Evolutionary conservation across 1,140 invertebrate species (phyloP).

Genomic region (Scaptomyza hsui): DNA sequence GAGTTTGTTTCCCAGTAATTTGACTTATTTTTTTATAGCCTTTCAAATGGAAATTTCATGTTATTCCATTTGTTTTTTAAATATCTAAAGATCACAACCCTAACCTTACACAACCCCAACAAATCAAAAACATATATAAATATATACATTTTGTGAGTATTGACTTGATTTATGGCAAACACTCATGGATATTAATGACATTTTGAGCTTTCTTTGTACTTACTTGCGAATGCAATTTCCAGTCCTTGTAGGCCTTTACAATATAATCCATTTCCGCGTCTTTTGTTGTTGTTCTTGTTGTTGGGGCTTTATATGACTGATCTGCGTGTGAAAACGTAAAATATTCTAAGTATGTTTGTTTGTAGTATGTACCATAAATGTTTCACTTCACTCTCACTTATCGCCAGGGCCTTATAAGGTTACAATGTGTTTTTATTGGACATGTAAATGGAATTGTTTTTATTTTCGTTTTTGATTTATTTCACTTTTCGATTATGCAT

Average conservation of each 20-base stretch:
- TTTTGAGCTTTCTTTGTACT: conserved; percentile 20
- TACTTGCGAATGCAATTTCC: conserved; percentile 83
- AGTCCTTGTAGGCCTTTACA: conserved; percentile 83
- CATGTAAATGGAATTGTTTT: conserved; percentile 33
- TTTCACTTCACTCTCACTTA: conserved; percentile 42
- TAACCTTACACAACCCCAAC: conserved; percentile 17
- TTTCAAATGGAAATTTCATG: not conserved
- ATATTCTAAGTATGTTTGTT: conserved; percentile 46
- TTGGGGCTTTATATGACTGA: conserved; percentile 20
- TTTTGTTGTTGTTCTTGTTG: conserved; percentile 23
- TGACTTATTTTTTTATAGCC: not conserved
- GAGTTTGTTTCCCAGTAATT: not conserved
- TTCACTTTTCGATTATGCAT: conserved; percentile 35
- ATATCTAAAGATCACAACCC: conserved; percentile 20
- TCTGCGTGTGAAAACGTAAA: conserved; percentile 59
- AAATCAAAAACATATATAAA: not conserved
- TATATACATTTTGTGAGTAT: conserved; percentile 5
- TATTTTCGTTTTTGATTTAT: conserved; percentile 15
- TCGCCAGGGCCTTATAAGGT: conserved; percentile 14
- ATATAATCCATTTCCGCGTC: conserved; percentile 80
- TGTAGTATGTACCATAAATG: not conserved
- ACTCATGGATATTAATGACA: not conserved
- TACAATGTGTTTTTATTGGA: no score
- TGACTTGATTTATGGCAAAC: conserved; percentile 1
- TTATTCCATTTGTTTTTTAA: not conserved